Percentiles rank a stretch among this genome's conserved stretches.
Conservation (phyloP, 2,888 invertebrate genomes). For the Ischnus inquisitorius region DNA sequence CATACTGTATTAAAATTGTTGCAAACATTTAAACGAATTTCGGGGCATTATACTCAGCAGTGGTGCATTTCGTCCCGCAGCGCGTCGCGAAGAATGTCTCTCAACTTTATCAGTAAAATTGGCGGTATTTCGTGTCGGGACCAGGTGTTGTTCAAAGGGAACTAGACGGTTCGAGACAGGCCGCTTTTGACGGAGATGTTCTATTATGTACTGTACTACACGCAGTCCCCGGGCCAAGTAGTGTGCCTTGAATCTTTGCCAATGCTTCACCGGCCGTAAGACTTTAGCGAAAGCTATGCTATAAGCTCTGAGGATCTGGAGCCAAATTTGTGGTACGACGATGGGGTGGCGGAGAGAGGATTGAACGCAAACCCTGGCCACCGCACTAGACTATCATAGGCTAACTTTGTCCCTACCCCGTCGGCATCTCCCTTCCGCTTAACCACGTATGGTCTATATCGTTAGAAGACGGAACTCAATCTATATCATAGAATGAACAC, state of each 20-base stretch:
- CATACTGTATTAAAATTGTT: neutral
- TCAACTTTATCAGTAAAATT: constrained; percentile 53
- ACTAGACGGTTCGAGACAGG: constrained; percentile 27
- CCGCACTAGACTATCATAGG: constrained; percentile 52
- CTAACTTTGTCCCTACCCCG: constrained; percentile 48
- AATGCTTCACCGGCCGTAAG: constrained; percentile 52
- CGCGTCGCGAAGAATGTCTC: constrained; percentile 11
- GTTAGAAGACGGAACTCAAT: constrained; percentile 42
- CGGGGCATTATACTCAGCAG: neutral
- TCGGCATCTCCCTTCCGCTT: constrained; percentile 19
- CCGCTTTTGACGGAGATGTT: constrained; percentile 35
- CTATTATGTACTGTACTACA: constrained; percentile 15
- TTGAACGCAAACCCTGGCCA: constrained; percentile 48
- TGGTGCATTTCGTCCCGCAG: constrained; percentile 10
- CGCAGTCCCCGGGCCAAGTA: neutral
- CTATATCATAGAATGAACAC: neutral
- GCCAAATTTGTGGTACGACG: constrained; percentile 57
- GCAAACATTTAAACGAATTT: neutral
- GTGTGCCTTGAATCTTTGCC: constrained; percentile 63
- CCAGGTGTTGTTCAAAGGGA: constrained; percentile 47
- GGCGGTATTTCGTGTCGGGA: constrained; percentile 53
- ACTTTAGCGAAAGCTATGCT: constrained; percentile 21
- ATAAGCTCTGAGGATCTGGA: constrained; percentile 21
- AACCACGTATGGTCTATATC: constrained; percentile 20
- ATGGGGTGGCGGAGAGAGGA: constrained; percentile 42